Percentiles rank a stretch among this genome's conserved stretches.
phyloP scores from a whole-genome alignment of 2,113 vertebrate species.

The Nicator chloris region DNA sequence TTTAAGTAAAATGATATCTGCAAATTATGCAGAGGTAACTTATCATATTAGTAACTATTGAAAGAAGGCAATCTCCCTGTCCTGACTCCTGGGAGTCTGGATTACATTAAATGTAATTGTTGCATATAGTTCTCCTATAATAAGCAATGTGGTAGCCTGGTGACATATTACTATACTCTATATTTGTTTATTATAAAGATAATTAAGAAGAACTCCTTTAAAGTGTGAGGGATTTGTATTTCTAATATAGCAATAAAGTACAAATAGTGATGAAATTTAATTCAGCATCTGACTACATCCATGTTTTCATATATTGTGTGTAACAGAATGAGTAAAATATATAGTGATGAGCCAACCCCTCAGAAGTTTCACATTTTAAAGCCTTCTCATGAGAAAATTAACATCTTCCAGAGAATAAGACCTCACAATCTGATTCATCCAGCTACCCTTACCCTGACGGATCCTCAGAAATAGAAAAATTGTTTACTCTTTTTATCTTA shows the following conservation, averaged over 20 bases:
- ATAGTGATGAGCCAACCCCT: background rate
- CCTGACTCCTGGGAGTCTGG: background rate
- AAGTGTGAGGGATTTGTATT: background rate
- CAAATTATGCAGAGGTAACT: background rate
- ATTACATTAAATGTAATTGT: background rate
- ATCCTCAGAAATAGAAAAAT: background rate
- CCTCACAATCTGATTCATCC: background rate
- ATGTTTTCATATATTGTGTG: background rate
- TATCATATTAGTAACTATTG: background rate
- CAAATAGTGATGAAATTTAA: background rate
- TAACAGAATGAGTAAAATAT: background rate
- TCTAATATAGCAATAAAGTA: background rate
- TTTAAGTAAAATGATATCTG: background rate
- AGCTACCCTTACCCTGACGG: background rate
- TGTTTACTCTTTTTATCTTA: background rate
- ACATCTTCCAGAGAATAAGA: background rate
- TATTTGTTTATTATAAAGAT: background rate
- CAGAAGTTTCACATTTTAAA: background rate
- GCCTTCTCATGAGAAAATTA: background rate
- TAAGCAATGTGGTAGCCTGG: background rate
- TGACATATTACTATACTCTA: background rate
- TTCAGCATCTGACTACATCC: background rate
- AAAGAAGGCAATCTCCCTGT: background rate
- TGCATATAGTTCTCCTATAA: background rate
- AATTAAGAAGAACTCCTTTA: background rate